Base-by-base conservation (phyloP, 2,113 vertebrate genomes). In the Chinchilla lanigera region DNA sequence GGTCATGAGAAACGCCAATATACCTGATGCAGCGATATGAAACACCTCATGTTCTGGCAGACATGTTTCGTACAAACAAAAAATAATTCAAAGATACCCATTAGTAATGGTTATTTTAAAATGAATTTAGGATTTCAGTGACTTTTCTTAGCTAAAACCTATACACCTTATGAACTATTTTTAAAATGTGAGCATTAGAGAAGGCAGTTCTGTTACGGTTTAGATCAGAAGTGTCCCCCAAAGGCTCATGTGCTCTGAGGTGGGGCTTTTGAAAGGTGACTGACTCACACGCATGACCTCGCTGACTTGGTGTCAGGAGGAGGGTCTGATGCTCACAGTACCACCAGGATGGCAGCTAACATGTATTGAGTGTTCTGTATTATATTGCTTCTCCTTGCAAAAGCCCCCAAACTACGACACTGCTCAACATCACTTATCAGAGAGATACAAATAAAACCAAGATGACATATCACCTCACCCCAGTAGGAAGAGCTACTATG, bases 281-380 rank as follows among this genome's bases (percentile, higher is more conserved):
- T 26, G 41, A 44, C 10, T 6, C 24, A 5, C 3, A 6, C 14
- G 41, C 41, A 24, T 47, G 73, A 30, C 73, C 26, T 77, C 9
- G n/a, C 24, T 75, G 73, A 75, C 24, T 14, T 47, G 67, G 33
- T 19, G 41, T 28, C 3, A 47, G 44, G 73, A 71, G 73, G 12
- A 1, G 20, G 26, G 73, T 28, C 73, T 22, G 7, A 35, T 5
- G 50, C 33, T 56, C 28, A 3, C n/a, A 1, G 4, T 1, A 16
- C 63, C 6, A 4, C 69, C 38, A 24, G 38, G 11, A 60, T 1
- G 9, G 50, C 26, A 91, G 8, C 35, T 13, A 22, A 69, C 10
- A 52, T 0, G 4, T 10, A 9, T 0, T 20, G 20, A 78, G 20
- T 14, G 47, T n/a, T n/a, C n/a, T n/a, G n/a, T n/a, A n/a, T n/a